Conservation (phyloP, 2,113 vertebrate species). For the Typhlomys cinereus region DNA sequence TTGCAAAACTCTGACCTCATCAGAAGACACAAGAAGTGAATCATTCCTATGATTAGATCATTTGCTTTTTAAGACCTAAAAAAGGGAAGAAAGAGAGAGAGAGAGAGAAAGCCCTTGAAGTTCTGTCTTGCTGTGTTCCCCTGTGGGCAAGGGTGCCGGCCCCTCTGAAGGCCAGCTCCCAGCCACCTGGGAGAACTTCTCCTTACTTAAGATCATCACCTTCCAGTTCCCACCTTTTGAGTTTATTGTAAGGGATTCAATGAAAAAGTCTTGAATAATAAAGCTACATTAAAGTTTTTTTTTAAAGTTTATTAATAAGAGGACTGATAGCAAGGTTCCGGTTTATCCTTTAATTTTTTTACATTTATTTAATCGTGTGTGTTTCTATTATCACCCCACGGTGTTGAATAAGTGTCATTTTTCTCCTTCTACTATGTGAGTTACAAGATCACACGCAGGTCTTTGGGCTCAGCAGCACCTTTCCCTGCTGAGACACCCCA, state of each 20-base stretch:
- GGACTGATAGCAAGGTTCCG: too few species aligned
- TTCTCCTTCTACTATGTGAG: not conserved
- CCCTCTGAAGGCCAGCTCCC: rapidly evolving
- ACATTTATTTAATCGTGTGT: too few species aligned
- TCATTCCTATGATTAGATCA: conserved; percentile 60
- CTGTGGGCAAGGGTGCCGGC: not conserved
- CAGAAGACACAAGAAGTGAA: conserved; percentile 55
- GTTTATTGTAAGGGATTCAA: not conserved
- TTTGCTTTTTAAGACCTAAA: conserved; percentile 46
- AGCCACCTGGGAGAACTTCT: not conserved
- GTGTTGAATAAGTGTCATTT: not conserved
- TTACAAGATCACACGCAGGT: not conserved
- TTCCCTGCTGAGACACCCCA: not conserved
- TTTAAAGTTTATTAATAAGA: too few species aligned
- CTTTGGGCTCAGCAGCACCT: not conserved
- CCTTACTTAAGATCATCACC: not conserved
- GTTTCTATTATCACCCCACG: too few species aligned
- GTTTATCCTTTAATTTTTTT: too few species aligned
- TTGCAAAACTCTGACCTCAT: conserved; percentile 73
- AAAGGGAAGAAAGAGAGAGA: not conserved
- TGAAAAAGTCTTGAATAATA: not conserved
- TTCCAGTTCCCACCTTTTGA: not conserved
- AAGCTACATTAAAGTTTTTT: not conserved
- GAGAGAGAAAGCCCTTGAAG: not conserved
- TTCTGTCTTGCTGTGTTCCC: not conserved